A percentile compares a stretch with the other conserved stretches of the same genome.
These are phyloP conservation scores for Herminia tarsipennalis DNA, from an alignment of 2,888 invertebrate genomes.

Conservation along the genomic window DNA sequence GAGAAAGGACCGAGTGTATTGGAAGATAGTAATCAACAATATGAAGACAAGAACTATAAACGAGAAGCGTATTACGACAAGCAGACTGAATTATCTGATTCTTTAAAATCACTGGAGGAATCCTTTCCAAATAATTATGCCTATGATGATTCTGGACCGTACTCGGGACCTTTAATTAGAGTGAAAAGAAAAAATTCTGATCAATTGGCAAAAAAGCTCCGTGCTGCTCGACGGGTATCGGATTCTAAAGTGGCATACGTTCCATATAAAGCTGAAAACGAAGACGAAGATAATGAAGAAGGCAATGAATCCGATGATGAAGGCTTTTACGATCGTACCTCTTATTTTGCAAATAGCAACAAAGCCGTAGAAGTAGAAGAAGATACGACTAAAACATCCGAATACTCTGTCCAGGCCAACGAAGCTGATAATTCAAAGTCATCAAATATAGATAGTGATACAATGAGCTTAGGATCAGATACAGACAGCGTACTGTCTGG, in stretches of 20 bases:
- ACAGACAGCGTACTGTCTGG: conserved; percentile 72
- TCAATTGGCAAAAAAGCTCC: conserved; percentile 47
- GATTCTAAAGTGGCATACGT: conserved; percentile 70
- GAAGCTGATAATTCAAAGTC: conserved; percentile 35
- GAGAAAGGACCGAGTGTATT: conserved; percentile 55
- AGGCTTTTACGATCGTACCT: conserved; percentile 75
- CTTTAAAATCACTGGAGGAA: conserved; percentile 73
- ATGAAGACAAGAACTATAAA: conserved; percentile 56
- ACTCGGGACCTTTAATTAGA: conserved; percentile 66
- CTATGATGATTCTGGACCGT: conserved; percentile 55
- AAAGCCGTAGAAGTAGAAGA: conserved; percentile 40
- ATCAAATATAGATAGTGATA: conserved; percentile 42
- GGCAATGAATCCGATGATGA: conserved; percentile 81
- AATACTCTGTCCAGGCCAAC: conserved; percentile 23
- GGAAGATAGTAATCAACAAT: conserved; percentile 51
- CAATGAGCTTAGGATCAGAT: conserved; percentile 67
- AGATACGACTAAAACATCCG: conserved; percentile 18
- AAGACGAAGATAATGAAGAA: conserved; percentile 78
- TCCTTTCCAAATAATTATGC: conserved; percentile 70
- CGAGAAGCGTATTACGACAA: conserved; percentile 55
- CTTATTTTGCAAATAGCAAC: conserved; percentile 58
- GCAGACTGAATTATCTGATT: conserved; percentile 52
- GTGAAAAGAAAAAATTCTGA: conserved; percentile 71
- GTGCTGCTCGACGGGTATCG: conserved; percentile 60
- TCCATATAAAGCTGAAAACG: conserved; percentile 69